A percentile compares a stretch with the other conserved stretches of the same genome.
Evolutionary conservation across 2,888 invertebrate species (phyloP).

Genomic region (Arctia plantaginis): DNA sequence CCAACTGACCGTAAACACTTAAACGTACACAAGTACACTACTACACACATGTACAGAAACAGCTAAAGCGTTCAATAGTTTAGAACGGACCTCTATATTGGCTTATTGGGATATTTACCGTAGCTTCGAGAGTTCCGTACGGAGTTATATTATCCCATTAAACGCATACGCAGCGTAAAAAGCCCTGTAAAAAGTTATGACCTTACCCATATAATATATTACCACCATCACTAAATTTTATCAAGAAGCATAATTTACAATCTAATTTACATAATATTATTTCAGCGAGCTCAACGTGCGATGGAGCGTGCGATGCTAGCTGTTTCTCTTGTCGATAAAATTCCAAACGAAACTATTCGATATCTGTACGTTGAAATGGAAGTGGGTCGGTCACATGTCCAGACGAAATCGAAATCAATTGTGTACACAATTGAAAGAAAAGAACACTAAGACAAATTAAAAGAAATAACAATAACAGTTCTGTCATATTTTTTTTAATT

Average conservation of each 20-base stretch:
- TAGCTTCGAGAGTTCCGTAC: slow-evolving; percentile 33
- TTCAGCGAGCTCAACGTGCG: neutral
- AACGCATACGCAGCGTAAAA: slow-evolving; percentile 40
- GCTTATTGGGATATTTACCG: slow-evolving; percentile 48
- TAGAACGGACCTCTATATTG: slow-evolving; percentile 42
- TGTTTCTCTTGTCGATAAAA: neutral
- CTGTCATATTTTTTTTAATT: too few relatives aligned
- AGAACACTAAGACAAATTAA: too few relatives aligned
- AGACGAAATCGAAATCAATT: too few relatives aligned
- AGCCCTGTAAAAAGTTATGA: slow-evolving; percentile 43
- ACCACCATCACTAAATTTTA: slow-evolving; percentile 10
- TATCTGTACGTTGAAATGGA: rapidly evolving
- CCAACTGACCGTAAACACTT: slow-evolving; percentile 55
- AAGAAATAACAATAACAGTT: too few relatives aligned
- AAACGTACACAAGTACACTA: slow-evolving; percentile 44
- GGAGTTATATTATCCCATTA: slow-evolving; percentile 49
- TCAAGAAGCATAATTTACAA: slow-evolving; percentile 7
- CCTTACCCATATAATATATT: slow-evolving; percentile 10
- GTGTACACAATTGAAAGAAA: too few relatives aligned
- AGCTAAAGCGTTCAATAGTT: slow-evolving; percentile 44
- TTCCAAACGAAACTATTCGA: neutral
- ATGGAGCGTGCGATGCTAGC: neutral
- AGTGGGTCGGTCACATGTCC: too few relatives aligned
- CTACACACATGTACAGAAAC: slow-evolving; percentile 33
- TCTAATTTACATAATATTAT: neutral